These are phyloP conservation scores for Helleia helle DNA, from an alignment of 2,888 invertebrate genomes.

Conservation along the genomic window DNA sequence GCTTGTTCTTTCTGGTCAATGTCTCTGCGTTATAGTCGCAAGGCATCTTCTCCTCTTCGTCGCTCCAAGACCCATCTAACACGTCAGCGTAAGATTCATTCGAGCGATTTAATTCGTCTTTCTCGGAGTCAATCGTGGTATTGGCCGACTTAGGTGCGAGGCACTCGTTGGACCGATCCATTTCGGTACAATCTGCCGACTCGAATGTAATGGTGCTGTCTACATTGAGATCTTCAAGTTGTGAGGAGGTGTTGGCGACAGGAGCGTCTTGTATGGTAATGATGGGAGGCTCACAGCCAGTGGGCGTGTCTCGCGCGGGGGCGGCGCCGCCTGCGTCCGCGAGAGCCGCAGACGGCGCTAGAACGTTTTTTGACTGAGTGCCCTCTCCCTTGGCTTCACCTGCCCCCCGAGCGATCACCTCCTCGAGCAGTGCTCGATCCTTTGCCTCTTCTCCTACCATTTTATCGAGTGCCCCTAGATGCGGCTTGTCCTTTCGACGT, in stretches of 20 bases:
- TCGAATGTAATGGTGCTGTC: constrained; percentile 30
- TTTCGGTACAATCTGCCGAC: constrained; percentile 26
- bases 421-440: constrained; percentile 67
- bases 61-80: constrained; percentile 54
- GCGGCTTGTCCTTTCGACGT: constrained; percentile 24
- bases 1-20: constrained; percentile 29
- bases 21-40: constrained; percentile 26
- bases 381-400: constrained; percentile 22
- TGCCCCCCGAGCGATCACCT: constrained; percentile 78
- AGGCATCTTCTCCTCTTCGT: constrained; percentile 23
- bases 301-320: constrained; percentile 40
- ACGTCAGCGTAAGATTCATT: constrained; percentile 66
- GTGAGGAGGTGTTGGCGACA: constrained; percentile 10
- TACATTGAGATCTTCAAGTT: constrained; percentile 23
- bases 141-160: constrained; percentile 49
- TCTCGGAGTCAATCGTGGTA: constrained; percentile 48
- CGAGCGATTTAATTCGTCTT: constrained; percentile 54
- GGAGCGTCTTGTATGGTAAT: constrained; percentile 15
- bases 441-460: constrained; percentile 40
- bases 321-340: constrained; percentile 62
- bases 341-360: constrained; percentile 81
- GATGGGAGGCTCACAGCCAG: constrained; percentile 51
- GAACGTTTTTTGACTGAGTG: constrained; percentile 79
- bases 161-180: constrained; percentile 59
- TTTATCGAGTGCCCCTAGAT: constrained; percentile 35